Evolutionary conservation across 2,797 vertebrate genomes (phyloP).

Genomic region (Antrozous pallidus): DNA sequence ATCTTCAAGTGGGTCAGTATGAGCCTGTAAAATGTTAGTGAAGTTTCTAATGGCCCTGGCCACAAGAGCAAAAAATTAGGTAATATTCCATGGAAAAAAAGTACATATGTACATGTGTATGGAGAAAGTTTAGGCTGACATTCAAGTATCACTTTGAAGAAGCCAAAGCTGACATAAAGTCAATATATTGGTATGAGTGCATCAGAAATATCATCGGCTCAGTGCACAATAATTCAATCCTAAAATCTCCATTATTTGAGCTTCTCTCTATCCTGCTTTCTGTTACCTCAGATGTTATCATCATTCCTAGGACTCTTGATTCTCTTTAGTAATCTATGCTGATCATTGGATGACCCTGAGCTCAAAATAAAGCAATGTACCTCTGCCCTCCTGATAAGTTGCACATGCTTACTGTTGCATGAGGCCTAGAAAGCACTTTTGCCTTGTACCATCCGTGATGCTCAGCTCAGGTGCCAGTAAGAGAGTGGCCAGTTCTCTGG

Average conservation of each 20-base stretch:
- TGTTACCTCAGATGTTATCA: background rate
- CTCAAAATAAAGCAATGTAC: background rate
- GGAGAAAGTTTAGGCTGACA: background rate
- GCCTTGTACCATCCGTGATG: background rate
- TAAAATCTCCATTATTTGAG: background rate
- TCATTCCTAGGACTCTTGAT: background rate
- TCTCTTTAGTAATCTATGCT: background rate
- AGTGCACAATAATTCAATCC: background rate
- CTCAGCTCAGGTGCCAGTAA: background rate
- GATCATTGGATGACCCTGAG: background rate
- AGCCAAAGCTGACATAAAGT: background rate
- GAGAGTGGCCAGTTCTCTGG: background rate
- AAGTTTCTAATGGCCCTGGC: background rate
- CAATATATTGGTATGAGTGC: background rate
- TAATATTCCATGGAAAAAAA: background rate
- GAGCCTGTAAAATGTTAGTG: background rate
- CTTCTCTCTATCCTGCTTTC: background rate
- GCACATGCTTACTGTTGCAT: background rate
- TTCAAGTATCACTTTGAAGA: background rate
- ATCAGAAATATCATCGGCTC: background rate
- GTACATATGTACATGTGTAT: background rate
- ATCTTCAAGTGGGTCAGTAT: background rate
- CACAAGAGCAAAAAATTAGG: background rate
- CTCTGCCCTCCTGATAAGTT: background rate
- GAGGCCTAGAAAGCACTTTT: background rate